Base-by-base conservation (phyloP, 2,113 vertebrate genomes). In the Hirundichthys speculiger region DNA sequence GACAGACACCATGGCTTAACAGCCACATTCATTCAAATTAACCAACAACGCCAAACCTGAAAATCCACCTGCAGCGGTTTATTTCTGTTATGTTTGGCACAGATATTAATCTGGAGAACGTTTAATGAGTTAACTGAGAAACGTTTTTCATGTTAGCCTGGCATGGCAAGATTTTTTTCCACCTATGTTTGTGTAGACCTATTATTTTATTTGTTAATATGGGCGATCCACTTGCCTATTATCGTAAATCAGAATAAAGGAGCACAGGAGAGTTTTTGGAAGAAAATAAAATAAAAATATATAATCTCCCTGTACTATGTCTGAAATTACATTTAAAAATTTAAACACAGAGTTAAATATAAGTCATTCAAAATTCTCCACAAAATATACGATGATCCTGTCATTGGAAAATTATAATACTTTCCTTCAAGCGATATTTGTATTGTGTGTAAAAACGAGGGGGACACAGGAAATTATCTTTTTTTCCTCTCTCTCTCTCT, bases 11-110 rank as follows among this genome's bases (percentile, higher is more conserved):
- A 18, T 3, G 43, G 11, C 0, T 11, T 20, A 22, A 27, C 13
- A 6, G 1, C 13, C 0, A 3, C 22, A 38, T n/a, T 48, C 21
- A 52, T 14, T 14, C 11, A 24, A 1, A 18, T n/a, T 30, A 46
- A 2, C n/a, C 21, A 20, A 24, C 13, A 1, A 10, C 1, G 2
- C 3, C 41, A 68, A 58, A 79, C 68, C 55, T 65, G 50, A 73
- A 73, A 60, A 49, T 58, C 64, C 18, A 53, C 50, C 24, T n/a
- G 0, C 0, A 1, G 2, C 2, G 1, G 19, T 50, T 51, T 0
- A 22, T 24, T 8, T 4, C 7, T 22, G 20, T 57, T 27, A 5
- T 34, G 24, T 70, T 24, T 56, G 27, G 15, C 27, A 16, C 13
- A 6, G 11, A 12, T 19, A 13, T 30, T 58, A 18, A 48, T 43